Evolutionary conservation across 2,888 invertebrate genomes (phyloP).

Genomic region (Erebia palarica): DNA sequence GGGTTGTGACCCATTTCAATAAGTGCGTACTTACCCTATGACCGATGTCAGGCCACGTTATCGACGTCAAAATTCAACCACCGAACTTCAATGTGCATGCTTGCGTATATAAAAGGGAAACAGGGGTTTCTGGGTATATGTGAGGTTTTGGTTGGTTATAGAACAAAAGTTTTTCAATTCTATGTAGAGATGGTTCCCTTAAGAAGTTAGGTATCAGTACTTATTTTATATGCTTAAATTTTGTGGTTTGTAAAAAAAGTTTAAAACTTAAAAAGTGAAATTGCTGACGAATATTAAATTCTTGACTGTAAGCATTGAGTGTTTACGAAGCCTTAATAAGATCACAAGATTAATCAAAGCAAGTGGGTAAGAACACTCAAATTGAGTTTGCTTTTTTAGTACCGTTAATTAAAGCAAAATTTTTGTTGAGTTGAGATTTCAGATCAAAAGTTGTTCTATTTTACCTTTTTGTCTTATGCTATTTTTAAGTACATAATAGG

Average conservation of each 20-base stretch:
- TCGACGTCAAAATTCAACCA: conserved; percentile 10
- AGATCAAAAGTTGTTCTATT: neutral
- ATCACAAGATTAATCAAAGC: neutral
- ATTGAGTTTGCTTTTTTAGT: neutral
- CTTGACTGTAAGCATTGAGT: neutral
- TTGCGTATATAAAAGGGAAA: neutral
- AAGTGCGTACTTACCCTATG: neutral
- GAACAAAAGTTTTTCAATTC: too few species aligned
- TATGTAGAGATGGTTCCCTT: too few species aligned
- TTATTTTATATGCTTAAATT: too few species aligned
- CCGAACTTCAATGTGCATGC: conserved; percentile 11
- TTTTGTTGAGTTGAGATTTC: neutral
- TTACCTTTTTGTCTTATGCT: neutral
- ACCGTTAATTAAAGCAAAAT: neutral
- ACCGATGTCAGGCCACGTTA: conserved; percentile 10
- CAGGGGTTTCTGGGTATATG: neutral
- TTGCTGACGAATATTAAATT: neutral
- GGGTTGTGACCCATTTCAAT: conserved; percentile 4
- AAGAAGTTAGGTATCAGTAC: too few species aligned
- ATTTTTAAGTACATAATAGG: too few species aligned
- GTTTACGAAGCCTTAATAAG: neutral
- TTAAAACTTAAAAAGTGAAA: too few species aligned
- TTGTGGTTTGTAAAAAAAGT: too few species aligned
- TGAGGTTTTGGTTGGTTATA: too few species aligned
- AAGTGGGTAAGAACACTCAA: neutral